Evolutionary conservation across 2,797 vertebrate genomes (phyloP), one percentile per base, ranked within the genome.

Genomic region (Thalassophryne amazonica): DNA sequence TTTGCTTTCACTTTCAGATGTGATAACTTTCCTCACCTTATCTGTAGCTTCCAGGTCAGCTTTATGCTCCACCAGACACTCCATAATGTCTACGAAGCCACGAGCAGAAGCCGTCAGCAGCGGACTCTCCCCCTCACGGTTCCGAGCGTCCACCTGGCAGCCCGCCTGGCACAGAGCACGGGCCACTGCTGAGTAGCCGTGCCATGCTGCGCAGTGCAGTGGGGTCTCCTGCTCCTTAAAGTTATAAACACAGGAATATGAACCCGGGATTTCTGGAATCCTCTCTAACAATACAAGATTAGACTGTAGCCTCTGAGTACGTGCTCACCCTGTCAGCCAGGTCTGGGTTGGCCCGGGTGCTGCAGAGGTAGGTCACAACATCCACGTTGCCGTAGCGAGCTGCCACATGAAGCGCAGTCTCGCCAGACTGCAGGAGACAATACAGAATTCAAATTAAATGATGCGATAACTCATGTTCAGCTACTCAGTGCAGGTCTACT

Each of bases 191-290:
- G 93, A 92, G 69, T 98, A 98, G 24, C 97, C 97, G 0, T 99
- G 97, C 96, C 97, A 99, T 18, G 96, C 92, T 2, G 96, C 96
- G 15, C 96, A 99, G 50, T 99, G 97, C 29, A 99, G 82, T 1
- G 97, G 93, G 0, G 94, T 95, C 88, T 99, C 97, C 80, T 95
- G 93, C 80, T 99, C 97, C 97, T 98, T 75, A 10, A 42, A 48
- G 21, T 36, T 0, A 1, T 0, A 6, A 12, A 9, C 6, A 45
- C 7, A 21, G 21, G 29, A 5, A 39, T 10, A 5, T 17, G 3
- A 42, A 53, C 8, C 2, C 3, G 13, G 16, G 3, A 0, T 2
- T 17, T 11, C 7, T 5, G n/a, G 48, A 25, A 5, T 13, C 7
- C 1, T 3, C 4, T 15, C 7, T 2, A 2, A 20, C 8, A 5